Evolutionary conservation across 1,140 invertebrate genomes (phyloP), one percentile per base, ranked within the genome.

Genomic region (Drepana arcuata): DNA sequence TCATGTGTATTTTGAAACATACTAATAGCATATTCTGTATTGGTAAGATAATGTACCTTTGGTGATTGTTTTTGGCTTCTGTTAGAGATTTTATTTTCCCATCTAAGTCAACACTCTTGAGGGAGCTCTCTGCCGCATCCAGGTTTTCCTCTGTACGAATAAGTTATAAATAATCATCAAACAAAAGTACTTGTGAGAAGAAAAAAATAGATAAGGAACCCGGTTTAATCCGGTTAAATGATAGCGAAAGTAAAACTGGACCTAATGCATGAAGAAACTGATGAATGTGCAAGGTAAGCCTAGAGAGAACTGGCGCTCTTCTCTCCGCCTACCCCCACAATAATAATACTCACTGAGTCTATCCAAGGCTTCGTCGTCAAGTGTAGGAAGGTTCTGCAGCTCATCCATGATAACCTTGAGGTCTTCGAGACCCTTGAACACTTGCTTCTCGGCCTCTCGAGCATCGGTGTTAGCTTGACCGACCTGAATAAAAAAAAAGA

Each of bases 391-490:
- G 57, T 92, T 93, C 43, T 91, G 86, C 1, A 98, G 81, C 47
- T 95, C 90, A 18, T 89, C 86, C 44, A 92, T 88, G 36, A 98
- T 97, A 31, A 89, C 88, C 29, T 91, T 86, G 2, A 98, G 87
- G 32, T 94, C 91, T 5, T 87, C 84, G 12, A 95, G 73, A 5
- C 95, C 92, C 61, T 93, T 91, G 6, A 89, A 83, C 0, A 97
- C 94, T 83, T 93, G 91, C 40, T 90, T 88, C 21, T 90, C 88
- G 0, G 94, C 93, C 49, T 92, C 88, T 27, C 86, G 80, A 0
- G 95, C 92, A 41, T 91, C 91, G 10, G 88, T 92, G 67, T 94
- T 94, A 1, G 95, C 94, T 84, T 94, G 89, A 18, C 93, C 93
- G 9, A 97, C 95, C 88, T 94, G 86, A 48, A 87, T 12, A 27